Percentiles rank a stretch among this genome's conserved stretches.
phyloP scores from a whole-genome alignment of 1,140 invertebrate genomes.

The Drosophila nikananu region DNA sequence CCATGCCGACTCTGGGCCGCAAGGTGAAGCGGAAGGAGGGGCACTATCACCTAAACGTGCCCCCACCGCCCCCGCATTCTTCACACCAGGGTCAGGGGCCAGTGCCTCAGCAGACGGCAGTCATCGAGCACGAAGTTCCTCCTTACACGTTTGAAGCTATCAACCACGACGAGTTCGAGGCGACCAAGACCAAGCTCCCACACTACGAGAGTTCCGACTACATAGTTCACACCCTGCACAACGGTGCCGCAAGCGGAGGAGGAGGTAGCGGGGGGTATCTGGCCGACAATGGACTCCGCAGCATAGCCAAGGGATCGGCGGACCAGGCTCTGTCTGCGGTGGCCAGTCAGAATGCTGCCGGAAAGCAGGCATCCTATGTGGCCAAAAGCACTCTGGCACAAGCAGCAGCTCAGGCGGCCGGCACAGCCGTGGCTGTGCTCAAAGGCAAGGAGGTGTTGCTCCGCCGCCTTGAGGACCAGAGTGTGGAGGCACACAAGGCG shows the following conservation, averaged over 20 bases:
- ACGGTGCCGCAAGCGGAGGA: not conserved
- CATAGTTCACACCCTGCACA: constrained; percentile 25
- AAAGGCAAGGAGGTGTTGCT: constrained; percentile 88
- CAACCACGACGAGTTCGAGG: constrained; percentile 66
- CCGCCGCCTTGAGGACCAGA: constrained; percentile 86
- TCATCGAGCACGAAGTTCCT: constrained; percentile 52
- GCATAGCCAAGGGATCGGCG: constrained; percentile 89
- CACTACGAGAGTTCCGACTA: constrained; percentile 61
- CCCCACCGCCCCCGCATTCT: constrained; percentile 60
- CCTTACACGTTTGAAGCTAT: constrained; percentile 72
- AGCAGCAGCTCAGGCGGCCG: constrained; percentile 85
- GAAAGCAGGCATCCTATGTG: constrained; percentile 87
- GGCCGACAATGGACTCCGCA: constrained; percentile 84
- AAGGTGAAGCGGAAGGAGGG: constrained; percentile 77
- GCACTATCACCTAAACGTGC: constrained; percentile 72
- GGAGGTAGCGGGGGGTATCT: constrained; percentile 46
- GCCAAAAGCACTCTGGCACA: constrained; percentile 87
- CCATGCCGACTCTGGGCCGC: constrained; percentile 55
- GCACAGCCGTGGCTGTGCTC: constrained; percentile 86
- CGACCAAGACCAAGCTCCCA: constrained; percentile 16
- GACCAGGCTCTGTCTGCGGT: constrained; percentile 88
- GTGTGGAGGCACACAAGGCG: constrained; percentile 86
- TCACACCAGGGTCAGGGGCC: constrained; percentile 12
- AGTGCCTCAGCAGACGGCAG: constrained; percentile 37
- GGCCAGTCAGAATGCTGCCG: constrained; percentile 85